Conservation (phyloP, 2,888 invertebrate genomes). For the Cacoxenus indagator region DNA sequence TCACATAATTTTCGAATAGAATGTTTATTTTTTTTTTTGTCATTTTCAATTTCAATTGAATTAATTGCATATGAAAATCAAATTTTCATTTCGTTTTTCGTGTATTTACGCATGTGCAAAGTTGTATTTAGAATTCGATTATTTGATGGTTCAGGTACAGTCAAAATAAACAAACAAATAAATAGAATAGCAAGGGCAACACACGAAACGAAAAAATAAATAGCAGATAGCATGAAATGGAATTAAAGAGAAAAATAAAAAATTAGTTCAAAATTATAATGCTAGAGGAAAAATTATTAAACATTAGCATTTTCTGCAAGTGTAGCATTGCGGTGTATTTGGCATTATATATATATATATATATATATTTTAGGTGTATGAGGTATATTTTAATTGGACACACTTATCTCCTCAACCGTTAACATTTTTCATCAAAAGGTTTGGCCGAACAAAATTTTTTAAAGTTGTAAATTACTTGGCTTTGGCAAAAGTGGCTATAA, state of each 20-base stretch:
- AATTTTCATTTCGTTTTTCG: constrained; percentile 26
- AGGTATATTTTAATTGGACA: neutral
- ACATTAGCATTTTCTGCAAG: neutral
- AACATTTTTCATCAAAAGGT: neutral
- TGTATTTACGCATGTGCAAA: constrained; percentile 27
- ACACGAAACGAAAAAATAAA: constrained; percentile 24
- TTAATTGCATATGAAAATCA: constrained; percentile 32
- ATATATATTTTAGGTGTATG: neutral
- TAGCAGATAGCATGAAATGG: constrained; percentile 28
- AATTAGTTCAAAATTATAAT: constrained; percentile 12
- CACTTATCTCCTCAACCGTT: neutral
- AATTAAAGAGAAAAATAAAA: constrained; percentile 15
- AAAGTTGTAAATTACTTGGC: neutral
- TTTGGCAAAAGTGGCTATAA: neutral
- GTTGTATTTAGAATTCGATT: constrained; percentile 23
- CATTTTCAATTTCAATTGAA: constrained; percentile 31
- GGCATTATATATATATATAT: neutral
- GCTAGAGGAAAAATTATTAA: neutral
- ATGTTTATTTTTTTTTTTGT: constrained; percentile 39
- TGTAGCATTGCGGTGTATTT: neutral
- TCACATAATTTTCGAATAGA: constrained; percentile 12
- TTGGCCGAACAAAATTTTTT: neutral
- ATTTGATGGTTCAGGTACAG: constrained; percentile 7
- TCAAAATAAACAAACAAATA: constrained; percentile 4
- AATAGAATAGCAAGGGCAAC: neutral